These are phyloP conservation scores for Coptodon bakossiorum DNA, from an alignment of 2,113 vertebrate genomes.

Conservation along the genomic window DNA sequence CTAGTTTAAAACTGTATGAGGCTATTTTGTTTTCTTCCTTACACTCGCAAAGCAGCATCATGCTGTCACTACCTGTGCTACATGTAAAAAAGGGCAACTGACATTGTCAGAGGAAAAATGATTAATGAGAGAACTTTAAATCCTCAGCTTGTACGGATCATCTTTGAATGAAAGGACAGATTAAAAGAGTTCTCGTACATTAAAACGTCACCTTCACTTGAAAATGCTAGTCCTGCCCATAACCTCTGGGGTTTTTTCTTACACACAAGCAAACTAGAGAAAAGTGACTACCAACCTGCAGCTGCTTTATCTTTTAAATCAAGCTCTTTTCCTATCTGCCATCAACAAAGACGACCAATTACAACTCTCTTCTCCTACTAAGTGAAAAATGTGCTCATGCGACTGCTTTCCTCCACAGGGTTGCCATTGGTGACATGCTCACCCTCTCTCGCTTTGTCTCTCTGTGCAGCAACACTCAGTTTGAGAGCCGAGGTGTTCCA, in stretches of 20 bases:
- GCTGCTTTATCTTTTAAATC: background rate
- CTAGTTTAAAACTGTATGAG: background rate
- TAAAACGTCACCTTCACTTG: background rate
- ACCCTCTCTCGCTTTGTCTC: background rate
- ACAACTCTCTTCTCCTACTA: background rate
- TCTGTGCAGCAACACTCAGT: background rate
- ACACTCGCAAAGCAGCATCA: background rate
- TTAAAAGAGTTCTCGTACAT: background rate
- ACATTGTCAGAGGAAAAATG: background rate
- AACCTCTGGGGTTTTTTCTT: background rate
- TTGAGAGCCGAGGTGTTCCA: background rate
- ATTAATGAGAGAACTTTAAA: background rate
- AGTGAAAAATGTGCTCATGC: background rate
- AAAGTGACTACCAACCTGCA: background rate
- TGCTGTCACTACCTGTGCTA: background rate
- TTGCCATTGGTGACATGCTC: conserved; percentile 43
- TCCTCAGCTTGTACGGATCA: background rate
- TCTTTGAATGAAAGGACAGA: background rate
- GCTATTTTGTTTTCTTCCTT: background rate
- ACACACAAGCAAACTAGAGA: background rate
- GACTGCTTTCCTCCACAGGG: background rate
- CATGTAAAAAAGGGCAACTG: background rate
- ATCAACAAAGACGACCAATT: background rate
- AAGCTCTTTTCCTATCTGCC: background rate
- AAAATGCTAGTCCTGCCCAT: background rate